Percentiles rank a stretch among this genome's conserved stretches.
Conservation (phyloP, 1,140 invertebrate species). For the Camponotus floridanus region DNA sequence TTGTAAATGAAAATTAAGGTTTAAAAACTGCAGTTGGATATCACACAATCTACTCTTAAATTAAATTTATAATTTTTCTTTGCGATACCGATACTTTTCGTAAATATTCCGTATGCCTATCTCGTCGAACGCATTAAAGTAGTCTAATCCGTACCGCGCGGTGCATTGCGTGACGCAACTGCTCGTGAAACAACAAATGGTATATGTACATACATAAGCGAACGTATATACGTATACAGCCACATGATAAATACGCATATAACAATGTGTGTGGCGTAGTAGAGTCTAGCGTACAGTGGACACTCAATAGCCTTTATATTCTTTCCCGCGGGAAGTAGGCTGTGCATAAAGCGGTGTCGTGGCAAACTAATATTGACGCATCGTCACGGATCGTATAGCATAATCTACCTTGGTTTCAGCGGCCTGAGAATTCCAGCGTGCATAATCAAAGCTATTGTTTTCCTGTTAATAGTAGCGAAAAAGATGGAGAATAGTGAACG, state of each 20-base stretch:
- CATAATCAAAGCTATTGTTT: conserved; percentile 33
- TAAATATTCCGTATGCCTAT: background rate
- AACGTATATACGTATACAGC: background rate
- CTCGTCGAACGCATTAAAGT: background rate
- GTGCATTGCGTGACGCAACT: conserved; percentile 17
- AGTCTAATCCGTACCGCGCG: conserved; percentile 13
- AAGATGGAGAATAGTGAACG: background rate
- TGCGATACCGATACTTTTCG: background rate
- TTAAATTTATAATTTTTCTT: background rate
- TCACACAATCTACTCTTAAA: background rate
- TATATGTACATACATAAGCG: background rate
- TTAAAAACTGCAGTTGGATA: background rate
- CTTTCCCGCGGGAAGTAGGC: conserved; percentile 53
- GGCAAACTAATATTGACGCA: conserved; percentile 58
- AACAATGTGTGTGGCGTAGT: background rate
- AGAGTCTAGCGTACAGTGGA: background rate
- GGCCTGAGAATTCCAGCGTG: conserved; percentile 36
- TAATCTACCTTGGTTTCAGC: conserved; percentile 51
- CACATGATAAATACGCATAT: background rate
- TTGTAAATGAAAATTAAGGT: background rate
- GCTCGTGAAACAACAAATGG: background rate
- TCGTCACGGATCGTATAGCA: conserved; percentile 54
- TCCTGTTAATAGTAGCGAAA: conserved; percentile 10
- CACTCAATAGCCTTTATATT: conserved; percentile 57
- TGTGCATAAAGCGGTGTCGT: conserved; percentile 45